Evolutionary conservation across 2,113 vertebrate species (phyloP), one percentile per base, ranked within the genome.

Genomic region (Acanthochromis polyacanthus): DNA sequence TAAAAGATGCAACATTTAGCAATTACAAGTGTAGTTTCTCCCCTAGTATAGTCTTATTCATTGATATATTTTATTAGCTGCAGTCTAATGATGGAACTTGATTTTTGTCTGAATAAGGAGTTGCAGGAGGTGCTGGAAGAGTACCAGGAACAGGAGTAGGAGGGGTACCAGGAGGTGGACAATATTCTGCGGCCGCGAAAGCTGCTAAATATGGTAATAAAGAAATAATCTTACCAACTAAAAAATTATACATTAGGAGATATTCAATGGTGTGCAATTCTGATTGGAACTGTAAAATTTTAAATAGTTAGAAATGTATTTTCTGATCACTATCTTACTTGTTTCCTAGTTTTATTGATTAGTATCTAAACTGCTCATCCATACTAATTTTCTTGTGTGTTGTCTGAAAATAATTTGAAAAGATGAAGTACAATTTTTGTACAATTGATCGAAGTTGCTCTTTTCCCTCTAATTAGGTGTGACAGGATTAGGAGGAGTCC

Each of bases 131-230:
- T 43, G 40, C 0, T 16, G 61, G 76, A 45, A 22, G 53, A 72
- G 61, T 61, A 14, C 8, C 59, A 17, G 68, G 68, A 79, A 23
- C 23, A 46, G 62, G 62, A 50, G 48, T 19, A 15, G 48, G 48
- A 43, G 40, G 40, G 12, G 40, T 43, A 43, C 40, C 40, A 43
- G 40, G 40, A 20, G 84, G 48, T 63, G 88, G 82, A 61, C 81
- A 73, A 4, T 80, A 84, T 45, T 40, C 71, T 75, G 68, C 76
- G 36, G 80, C 86, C 5, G 78, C 85, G 66, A 92, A 92, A 88
- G 86, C 89, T 73, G 89, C 71, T 58, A 88, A 90, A 87, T 85
- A 85, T 1, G 51, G 52, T 55, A 5, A 8, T 36, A 4, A 14
- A 15, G 9, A 6, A 75, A 62, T 46, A 4, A 53, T 4, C 16